These are phyloP conservation scores for Buphagus erythrorhynchus DNA, from an alignment of 2,797 vertebrate species.

Conservation along the genomic window DNA sequence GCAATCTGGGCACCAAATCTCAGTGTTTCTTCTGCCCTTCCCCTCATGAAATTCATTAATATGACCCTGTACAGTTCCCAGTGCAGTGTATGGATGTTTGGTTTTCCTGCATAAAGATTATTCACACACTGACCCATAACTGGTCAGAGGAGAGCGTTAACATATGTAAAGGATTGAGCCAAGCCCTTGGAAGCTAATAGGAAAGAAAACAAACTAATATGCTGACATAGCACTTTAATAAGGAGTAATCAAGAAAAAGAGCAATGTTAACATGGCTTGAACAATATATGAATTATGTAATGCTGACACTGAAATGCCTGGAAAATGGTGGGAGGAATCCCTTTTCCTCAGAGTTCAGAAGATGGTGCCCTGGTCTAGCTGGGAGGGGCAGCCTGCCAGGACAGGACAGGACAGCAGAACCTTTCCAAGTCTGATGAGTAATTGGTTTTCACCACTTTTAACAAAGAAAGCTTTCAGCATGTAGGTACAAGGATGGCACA, in stretches of 20 bases:
- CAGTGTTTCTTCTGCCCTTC: background rate
- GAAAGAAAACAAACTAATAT: constrained; percentile 25
- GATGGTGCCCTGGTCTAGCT: background rate
- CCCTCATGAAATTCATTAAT: background rate
- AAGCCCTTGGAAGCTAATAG: background rate
- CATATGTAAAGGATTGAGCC: background rate
- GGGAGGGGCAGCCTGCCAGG: background rate
- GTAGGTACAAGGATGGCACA: background rate
- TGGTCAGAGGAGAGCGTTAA: background rate
- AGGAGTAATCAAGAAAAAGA: background rate
- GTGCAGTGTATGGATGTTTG: background rate
- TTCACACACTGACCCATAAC: background rate
- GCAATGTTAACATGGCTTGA: background rate
- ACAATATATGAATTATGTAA: background rate
- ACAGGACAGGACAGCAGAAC: background rate
- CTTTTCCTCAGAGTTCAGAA: background rate
- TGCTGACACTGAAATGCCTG: background rate
- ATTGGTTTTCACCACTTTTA: background rate
- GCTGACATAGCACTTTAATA: background rate
- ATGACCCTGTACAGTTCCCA: fast-evolving
- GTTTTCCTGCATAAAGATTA: background rate
- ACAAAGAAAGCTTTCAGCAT: background rate
- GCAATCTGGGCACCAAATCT: background rate
- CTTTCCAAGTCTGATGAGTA: background rate
- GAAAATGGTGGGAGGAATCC: background rate